Evolutionary conservation across 2,888 invertebrate species (phyloP), one percentile per base, ranked within the genome.

Genomic region (Phyto melanocephala): DNA sequence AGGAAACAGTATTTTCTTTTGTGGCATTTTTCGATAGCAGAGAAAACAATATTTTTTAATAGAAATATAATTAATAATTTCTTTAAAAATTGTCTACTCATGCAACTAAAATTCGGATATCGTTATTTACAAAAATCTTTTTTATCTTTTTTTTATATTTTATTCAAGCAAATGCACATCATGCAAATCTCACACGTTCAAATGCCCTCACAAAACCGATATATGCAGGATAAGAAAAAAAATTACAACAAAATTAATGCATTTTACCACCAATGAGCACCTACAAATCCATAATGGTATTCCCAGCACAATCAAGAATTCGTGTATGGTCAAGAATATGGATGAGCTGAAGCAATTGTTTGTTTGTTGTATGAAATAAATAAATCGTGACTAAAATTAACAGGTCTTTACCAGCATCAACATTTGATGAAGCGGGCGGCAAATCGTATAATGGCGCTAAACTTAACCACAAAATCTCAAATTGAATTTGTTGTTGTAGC

Each of bases 341-440:
- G 8, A 15, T 17, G 45, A 45, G 17, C 17, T 45, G 1, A 45
- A 45, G 17, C 45, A 17, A 0, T 17, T 15, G 7, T 22, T 22
- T 11, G 40, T 13, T 50, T 60, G 67, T 76, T 63, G 76, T 76
- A 33, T 60, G 20, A 8, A 1, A 52, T 62, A 63, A 74, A 63
- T 74, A 70, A 70, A 77, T 45, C 77, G 77, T 77, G 77, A 77
- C 77, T 47, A 47, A 52, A n/a, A 37, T 11, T 45, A 37, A 33
- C 20, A 63, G 33, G 22, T 7, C 22, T 17, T 35, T 24, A 42
- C 20, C 13, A 45, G 11, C 24, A n/a, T 24, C 45, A 37, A 20
- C 11, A 52, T 50, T 13, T 50, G 11, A 11, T 11, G 20, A 11
- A 15, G 24, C 24, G 24, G 35, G 40, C 40, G 54, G 40, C 17